phyloP scores from a whole-genome alignment of 2,888 invertebrate genomes.

The Lissonota sp. region DNA sequence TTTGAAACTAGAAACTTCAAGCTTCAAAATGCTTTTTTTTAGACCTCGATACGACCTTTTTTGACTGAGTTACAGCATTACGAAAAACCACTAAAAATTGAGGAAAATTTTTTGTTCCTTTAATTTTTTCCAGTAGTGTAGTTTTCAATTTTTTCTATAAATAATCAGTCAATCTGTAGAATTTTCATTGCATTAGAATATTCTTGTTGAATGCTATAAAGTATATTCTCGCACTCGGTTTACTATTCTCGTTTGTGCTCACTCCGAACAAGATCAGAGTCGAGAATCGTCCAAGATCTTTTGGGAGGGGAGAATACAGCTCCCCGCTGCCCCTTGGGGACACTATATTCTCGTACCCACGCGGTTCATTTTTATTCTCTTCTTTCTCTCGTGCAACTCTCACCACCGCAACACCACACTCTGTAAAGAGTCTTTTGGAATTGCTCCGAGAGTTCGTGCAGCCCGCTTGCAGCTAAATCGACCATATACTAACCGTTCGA shows the following conservation, averaged over 20 bases:
- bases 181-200: too few relatives aligned
- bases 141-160: too few relatives aligned
- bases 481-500: slow-evolving; percentile 72
- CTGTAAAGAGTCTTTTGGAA: slow-evolving; percentile 27
- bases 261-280: slow-evolving; percentile 17
- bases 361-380: slow-evolving; percentile 22
- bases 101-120: too few relatives aligned
- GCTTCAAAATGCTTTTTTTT: too few relatives aligned
- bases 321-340: slow-evolving; percentile 35
- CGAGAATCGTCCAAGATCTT: slow-evolving; percentile 1
- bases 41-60: too few relatives aligned
- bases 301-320: slow-evolving; percentile 20
- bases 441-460: slow-evolving; percentile 42
- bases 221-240: not conserved
- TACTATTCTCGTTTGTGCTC: slow-evolving; percentile 2
- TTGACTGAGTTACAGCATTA: too few relatives aligned
- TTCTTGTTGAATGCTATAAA: too few relatives aligned
- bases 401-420: not conserved
- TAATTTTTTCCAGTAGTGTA: too few relatives aligned
- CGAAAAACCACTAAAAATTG: too few relatives aligned
- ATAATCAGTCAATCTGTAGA: too few relatives aligned
- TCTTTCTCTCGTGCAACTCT: slow-evolving; percentile 30
- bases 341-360: slow-evolving; percentile 29
- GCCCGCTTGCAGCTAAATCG: slow-evolving; percentile 54
- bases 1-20: too few relatives aligned